Base-by-base conservation (phyloP, 2,113 vertebrate genomes). In the Dasyornis broadbenti region DNA sequence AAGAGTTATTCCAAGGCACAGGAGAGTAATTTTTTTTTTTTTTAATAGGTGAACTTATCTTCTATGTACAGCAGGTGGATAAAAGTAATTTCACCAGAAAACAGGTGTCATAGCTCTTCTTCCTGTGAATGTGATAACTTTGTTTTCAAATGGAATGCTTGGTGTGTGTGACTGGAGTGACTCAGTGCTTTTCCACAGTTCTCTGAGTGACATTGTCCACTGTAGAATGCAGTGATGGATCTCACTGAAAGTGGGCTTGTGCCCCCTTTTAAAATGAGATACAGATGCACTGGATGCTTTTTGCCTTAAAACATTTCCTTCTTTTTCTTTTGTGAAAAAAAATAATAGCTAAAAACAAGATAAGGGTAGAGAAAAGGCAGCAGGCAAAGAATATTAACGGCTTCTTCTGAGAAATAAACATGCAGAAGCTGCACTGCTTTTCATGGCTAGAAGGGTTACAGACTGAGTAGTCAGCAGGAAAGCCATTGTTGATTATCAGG, bases 351-450 rank as follows among this genome's bases (percentile, higher is more conserved):
- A 97, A 79, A 82, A 99, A 89, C 90, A 99, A 97, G 42, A 95
- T 78, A 40, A 98, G 80, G 6, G 98, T 98, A 66, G 97, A 97
- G 39, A 99, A 96, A 47, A 99, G 94, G 93, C 98, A 99, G 47
- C 97, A 97, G 35, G 97, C 96, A 44, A 99, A 99, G 88, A 99
- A 99, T 82, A 99, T 96, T 19, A 99, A 83, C 0, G 98, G 95
- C 89, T 98, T 99, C 97, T 98, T 98, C 90, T 98, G 96, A 23
- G 96, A 72, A 77, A 99, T 44, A 73, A 98, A 97, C 3, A 75
- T 63, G 80, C 99, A 99, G 21, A 97, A 13, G 6, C 86, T 73
- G 37, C 99, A 99, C 8, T 86, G 72, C 5, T 78, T 45, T 24
- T 82, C 84, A 1, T 56, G 75, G 14, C 42, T 70, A 8, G 35